Percentiles rank a stretch among this genome's conserved stretches.
Conservation (phyloP, 2,113 vertebrate genomes). For the Micronycteris hirsuta region DNA sequence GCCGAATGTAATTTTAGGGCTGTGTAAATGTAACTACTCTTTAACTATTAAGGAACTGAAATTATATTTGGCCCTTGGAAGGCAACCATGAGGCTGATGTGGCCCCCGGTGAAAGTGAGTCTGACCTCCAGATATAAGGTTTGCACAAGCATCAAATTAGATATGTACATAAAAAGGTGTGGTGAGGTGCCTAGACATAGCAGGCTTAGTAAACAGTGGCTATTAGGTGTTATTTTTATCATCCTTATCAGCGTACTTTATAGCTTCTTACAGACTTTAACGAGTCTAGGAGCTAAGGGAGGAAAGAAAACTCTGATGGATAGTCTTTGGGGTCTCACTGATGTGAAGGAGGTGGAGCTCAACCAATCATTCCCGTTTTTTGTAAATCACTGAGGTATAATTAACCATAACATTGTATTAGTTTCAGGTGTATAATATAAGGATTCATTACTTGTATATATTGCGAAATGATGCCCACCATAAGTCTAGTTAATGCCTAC, state of each 20-base stretch:
- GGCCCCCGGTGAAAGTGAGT: too few relatives aligned
- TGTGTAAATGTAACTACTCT: too few relatives aligned
- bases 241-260: background rate
- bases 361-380: background rate
- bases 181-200: background rate
- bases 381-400: background rate
- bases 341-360: background rate
- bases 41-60: too few relatives aligned
- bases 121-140: too few relatives aligned
- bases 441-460: background rate
- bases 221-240: background rate
- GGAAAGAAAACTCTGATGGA: background rate
- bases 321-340: background rate
- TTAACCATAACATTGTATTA: background rate
- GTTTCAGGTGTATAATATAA: background rate
- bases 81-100: too few relatives aligned
- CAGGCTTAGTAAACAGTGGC: background rate
- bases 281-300: background rate
- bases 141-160: background rate
- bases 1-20: too few relatives aligned
- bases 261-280: background rate
- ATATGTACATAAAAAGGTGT: background rate
- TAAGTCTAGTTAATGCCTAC: background rate
- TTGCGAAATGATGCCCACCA: background rate
- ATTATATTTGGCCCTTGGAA: too few relatives aligned